Evolutionary conservation across 2,113 vertebrate genomes (phyloP), one percentile per base, ranked within the genome.

Genomic region (Microcebus ravelobensis): DNA sequence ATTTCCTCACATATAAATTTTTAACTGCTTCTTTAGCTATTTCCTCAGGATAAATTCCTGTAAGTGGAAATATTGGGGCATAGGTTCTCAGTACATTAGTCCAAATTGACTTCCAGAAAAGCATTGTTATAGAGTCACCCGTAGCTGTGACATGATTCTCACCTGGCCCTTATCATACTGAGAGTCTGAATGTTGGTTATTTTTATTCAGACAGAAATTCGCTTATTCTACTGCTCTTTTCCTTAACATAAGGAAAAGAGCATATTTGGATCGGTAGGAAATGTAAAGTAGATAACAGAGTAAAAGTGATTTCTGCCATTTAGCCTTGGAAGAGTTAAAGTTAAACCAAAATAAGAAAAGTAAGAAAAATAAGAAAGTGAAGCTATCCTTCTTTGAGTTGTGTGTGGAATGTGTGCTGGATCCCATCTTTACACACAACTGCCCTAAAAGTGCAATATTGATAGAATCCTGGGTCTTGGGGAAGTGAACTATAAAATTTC

Each of bases 31-130:
- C 6, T 50, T 68, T 10, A 67, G 76, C 65, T 79, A 80, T 61
- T 87, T 95, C 39, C 50, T 95, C 45, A 17, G 17, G 17, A 77
- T 77, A 90, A 71, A 97, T 87, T 90, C 82, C 52, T 87, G 48
- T 29, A 45, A 87, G 23, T 80, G 15, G 15, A 82, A 86, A 52
- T 48, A 87, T 12, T 82, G n/a, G 52, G 45, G 65, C 36, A 83
- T 15, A 79, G 70, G 20, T 15, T 86, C 31, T 59, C 86, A 25
- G 42, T 81, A 36, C 14, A 4, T 11, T 68, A 77, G 50, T 77
- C 68, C 70, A 82, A 94, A 68, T 13, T 91, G 65, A 76, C 71
- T 85, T 80, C 42, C 74, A 81, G 50, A 34, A 94, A 92, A 80
- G n/a, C 5, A 52, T 25, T 73, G 25, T 39, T 71, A 48, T 45